Base-by-base conservation (phyloP, 2,888 invertebrate species). In the Trachelus iudaicus region DNA sequence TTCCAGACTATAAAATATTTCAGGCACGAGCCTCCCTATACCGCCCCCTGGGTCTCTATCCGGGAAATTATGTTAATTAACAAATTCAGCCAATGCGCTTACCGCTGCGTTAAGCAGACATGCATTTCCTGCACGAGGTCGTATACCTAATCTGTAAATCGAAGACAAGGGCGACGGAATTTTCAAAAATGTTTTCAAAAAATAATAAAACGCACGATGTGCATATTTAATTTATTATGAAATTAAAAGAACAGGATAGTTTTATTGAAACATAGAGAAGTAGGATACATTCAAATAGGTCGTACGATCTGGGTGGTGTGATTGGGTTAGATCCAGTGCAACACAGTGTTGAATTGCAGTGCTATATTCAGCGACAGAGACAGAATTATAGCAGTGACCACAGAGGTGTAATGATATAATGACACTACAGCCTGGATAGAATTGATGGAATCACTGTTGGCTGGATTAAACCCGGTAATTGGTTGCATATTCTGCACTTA, bases 401-500 rank as follows among this genome's bases (percentile, higher is more conserved):
- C 79, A 85, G 85, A 87, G 85, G 83, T 88, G 87, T 89, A 90
- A 90, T 89, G 86, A 88, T 86, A 88, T 90, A 90, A 90, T 89
- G 89, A 88, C 89, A 86, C 85, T 82, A 82, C 82, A 89, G 89
- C 87, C 89, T 85, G 87, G 86, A 85, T 85, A 84, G 85, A 89
- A 90, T 90, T 90, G 89, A 90, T 87, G 86, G 88, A 89, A 90
- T 90, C 89, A 90, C 85, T 87, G 89, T 85, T 82, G 80, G 85
- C 83, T 84, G 83, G 85, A 85, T 87, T 87, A 87, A 83, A 83
- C 81, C 82, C 83, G 84, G 85, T 87, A 87, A 88, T 88, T 87
- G 83, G 82, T 82, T 86, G 82, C 84, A 83, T 85, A 82, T 79
- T 80, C 71, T 31, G 12, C 81, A 81, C 84, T 84, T 81, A 80